Evolutionary conservation across 1,140 invertebrate genomes (phyloP).

Genomic region (Vanessa atalanta): DNA sequence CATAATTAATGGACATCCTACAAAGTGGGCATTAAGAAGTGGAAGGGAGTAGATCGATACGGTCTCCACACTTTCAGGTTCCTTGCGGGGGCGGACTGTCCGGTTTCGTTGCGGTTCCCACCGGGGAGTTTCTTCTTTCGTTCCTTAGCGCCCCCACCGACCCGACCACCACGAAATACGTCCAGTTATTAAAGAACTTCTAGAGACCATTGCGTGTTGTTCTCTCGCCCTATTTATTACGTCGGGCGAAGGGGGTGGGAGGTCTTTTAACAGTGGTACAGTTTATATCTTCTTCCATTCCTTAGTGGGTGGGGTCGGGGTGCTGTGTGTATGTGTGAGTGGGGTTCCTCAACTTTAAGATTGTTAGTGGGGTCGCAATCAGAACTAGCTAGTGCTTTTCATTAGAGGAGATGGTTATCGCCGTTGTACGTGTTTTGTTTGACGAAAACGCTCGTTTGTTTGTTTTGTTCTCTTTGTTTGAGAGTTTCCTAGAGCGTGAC

Average conservation of each 20-base stretch:
- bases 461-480: slow-evolving; percentile 56
- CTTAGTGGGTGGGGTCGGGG: slow-evolving; percentile 63
- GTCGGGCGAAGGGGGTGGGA: slow-evolving; percentile 37
- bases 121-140: slow-evolving; percentile 71
- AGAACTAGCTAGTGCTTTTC: slow-evolving; percentile 72
- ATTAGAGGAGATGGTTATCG: slow-evolving; percentile 75
- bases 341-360: slow-evolving; percentile 73
- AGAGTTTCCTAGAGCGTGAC: slow-evolving; percentile 36
- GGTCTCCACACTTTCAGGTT: slow-evolving; percentile 67
- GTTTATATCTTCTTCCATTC: slow-evolving; percentile 71
- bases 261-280: slow-evolving; percentile 52
- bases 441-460: slow-evolving; percentile 57
- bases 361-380: slow-evolving; percentile 77
- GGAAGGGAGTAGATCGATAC: slow-evolving; percentile 68
- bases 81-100: slow-evolving; percentile 61
- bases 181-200: slow-evolving; percentile 56
- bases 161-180: slow-evolving; percentile 31
- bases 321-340: slow-evolving; percentile 55
- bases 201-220: slow-evolving; percentile 49
- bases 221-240: slow-evolving; percentile 38
- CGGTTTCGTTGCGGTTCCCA: slow-evolving; percentile 58
- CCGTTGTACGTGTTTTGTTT: slow-evolving; percentile 68
- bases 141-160: slow-evolving; percentile 59
- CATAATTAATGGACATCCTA: slow-evolving; percentile 75
- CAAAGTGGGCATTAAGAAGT: slow-evolving; percentile 74